These are phyloP conservation scores for Clarias laeviceps DNA, from an alignment of 2,797 vertebrate genomes.

Conservation along the genomic window DNA sequence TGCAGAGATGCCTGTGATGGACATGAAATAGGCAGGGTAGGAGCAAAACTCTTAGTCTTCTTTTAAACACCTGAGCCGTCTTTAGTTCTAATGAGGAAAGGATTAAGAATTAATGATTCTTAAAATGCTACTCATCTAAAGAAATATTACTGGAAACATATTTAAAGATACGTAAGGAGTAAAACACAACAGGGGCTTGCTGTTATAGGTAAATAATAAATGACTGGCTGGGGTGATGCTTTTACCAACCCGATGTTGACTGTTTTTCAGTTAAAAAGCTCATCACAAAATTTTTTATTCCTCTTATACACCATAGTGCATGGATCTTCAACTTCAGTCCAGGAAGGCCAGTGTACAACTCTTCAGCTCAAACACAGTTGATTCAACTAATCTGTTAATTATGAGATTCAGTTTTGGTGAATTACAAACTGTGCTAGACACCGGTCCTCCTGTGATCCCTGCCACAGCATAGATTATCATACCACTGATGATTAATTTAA, in stretches of 20 bases:
- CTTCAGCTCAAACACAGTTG: too few species aligned
- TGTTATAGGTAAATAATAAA: background rate
- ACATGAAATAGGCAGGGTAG: conserved; percentile 93
- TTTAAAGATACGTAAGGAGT: background rate
- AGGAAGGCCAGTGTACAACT: too few species aligned
- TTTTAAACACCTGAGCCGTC: background rate
- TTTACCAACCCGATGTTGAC: background rate
- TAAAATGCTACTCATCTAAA: background rate
- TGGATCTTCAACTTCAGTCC: too few species aligned
- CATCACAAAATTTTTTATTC: background rate
- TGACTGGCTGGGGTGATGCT: background rate
- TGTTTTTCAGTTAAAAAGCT: background rate
- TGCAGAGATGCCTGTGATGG: conserved; percentile 96
- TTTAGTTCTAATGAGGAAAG: background rate
- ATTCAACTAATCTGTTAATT: too few species aligned
- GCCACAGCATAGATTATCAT: background rate
- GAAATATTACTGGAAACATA: background rate
- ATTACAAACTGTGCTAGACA: too few species aligned
- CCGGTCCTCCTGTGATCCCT: too few species aligned
- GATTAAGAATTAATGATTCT: background rate
- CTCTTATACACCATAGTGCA: background rate
- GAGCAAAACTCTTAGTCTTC: conserved; percentile 7
- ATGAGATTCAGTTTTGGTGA: too few species aligned
- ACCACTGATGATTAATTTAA: background rate
- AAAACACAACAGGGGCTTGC: background rate